Percentiles rank a stretch among this genome's conserved stretches.
Conservation (phyloP, 2,888 invertebrate species). For the Chironomus riparius region DNA sequence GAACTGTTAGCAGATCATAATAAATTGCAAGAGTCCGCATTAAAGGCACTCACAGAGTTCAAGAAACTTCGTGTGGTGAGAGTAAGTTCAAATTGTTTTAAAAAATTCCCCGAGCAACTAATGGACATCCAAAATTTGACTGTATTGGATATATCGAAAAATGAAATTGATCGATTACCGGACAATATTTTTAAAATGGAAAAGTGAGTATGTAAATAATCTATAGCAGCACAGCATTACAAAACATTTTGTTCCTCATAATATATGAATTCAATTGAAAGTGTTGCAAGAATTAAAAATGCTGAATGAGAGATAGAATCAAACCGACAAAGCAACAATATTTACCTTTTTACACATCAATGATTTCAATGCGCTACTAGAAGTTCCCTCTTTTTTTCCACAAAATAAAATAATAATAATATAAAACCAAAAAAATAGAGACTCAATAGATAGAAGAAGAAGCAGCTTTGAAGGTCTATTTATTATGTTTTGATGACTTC, state of each 20-base stretch:
- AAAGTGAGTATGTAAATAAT: constrained; percentile 44
- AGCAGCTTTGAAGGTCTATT: too few species aligned
- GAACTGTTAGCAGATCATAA: constrained; percentile 33
- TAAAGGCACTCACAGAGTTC: constrained; percentile 31
- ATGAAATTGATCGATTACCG: constrained; percentile 55
- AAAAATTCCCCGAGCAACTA: constrained; percentile 51
- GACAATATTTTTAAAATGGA: constrained; percentile 51
- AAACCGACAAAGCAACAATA: constrained; percentile 7
- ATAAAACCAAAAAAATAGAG: not conserved
- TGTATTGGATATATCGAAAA: constrained; percentile 59
- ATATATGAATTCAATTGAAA: constrained; percentile 6
- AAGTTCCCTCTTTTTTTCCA: constrained; percentile 2
- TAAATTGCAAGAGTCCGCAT: constrained; percentile 31
- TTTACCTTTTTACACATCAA: constrained; percentile 15
- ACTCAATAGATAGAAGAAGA: too few species aligned
- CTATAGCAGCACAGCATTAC: not conserved
- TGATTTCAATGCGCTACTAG: constrained; percentile 8
- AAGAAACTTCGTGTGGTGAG: constrained; percentile 39
- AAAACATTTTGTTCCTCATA: not conserved
- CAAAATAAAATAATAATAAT: not conserved
- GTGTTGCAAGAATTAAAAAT: constrained; percentile 9
- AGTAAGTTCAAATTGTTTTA: constrained; percentile 49
- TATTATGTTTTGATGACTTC: too few species aligned
- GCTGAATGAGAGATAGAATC: not conserved
- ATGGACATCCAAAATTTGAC: constrained; percentile 52